phyloP scores from a whole-genome alignment of 2,797 vertebrate genomes.

The Trichosurus vulpecula region DNA sequence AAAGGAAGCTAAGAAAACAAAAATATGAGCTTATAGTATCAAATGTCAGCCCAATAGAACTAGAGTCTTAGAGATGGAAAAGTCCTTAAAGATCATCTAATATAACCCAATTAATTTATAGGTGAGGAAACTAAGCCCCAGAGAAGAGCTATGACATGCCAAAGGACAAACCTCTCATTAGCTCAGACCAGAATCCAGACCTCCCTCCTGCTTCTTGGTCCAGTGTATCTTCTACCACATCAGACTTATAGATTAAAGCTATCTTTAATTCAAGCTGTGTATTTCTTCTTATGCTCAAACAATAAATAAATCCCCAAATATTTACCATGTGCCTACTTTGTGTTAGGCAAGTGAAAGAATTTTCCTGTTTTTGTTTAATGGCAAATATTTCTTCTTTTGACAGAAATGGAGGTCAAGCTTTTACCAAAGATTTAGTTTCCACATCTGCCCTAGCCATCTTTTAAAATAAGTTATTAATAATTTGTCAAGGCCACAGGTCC shows the following conservation, averaged over 20 bases:
- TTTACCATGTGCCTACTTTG: neutral
- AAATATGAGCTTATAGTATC: neutral
- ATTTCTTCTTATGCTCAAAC: neutral
- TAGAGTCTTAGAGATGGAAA: constrained; percentile 22
- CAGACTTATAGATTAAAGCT: neutral
- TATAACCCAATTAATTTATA: neutral
- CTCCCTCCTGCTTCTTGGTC: neutral
- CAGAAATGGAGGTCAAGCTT: neutral
- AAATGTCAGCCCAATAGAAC: constrained; percentile 16
- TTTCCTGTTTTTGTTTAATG: neutral
- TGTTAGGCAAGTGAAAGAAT: neutral
- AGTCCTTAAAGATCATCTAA: neutral
- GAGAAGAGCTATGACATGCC: neutral
- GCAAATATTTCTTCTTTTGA: neutral
- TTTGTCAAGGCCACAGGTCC: neutral
- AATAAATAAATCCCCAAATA: neutral
- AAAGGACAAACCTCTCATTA: neutral
- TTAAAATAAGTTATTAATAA: neutral
- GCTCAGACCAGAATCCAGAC: neutral
- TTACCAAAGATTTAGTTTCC: neutral
- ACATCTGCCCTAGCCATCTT: neutral
- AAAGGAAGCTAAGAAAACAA: constrained; percentile 48
- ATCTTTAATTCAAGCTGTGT: neutral
- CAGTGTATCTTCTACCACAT: neutral
- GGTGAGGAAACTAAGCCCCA: neutral